These are phyloP conservation scores for Eupithecia abbreviata DNA, from an alignment of 2,888 invertebrate species.

Conservation along the genomic window DNA sequence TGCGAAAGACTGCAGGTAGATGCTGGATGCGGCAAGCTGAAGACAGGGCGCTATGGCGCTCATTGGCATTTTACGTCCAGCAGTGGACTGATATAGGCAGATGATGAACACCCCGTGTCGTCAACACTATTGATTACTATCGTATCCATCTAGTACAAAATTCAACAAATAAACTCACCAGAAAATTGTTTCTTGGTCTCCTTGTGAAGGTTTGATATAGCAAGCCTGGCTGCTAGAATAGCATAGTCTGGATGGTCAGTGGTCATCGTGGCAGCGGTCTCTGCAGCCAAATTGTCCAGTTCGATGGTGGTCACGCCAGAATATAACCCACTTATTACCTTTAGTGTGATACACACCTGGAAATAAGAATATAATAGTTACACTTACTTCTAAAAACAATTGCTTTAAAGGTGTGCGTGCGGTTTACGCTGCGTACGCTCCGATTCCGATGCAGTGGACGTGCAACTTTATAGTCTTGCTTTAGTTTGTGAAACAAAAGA, in stretches of 20 bases:
- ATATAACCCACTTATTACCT: conserved; percentile 97
- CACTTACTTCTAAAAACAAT: not conserved
- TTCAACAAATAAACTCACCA: conserved; percentile 78
- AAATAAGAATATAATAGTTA: not conserved
- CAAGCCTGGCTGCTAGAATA: conserved; percentile 93
- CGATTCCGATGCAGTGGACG: no score
- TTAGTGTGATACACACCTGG: conserved; percentile 91
- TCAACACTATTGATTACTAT: no score
- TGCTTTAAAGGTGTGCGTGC: no score
- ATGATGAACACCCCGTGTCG: no score
- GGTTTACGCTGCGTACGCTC: no score
- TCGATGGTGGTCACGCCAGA: conserved; percentile 98
- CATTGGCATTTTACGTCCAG: no score
- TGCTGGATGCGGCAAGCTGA: no score
- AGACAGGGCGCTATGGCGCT: no score
- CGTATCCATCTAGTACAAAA: no score
- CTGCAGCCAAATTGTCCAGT: conserved; percentile 98
- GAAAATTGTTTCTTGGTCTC: conserved; percentile 98
- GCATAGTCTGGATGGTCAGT: conserved; percentile 99
- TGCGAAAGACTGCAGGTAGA: no score
- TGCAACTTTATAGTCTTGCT: not conserved
- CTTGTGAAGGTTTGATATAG: conserved; percentile 98
- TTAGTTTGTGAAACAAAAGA: not conserved
- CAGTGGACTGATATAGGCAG: no score
- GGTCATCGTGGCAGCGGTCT: conserved; percentile 99